These are phyloP conservation scores for Lacerta bilineata DNA, from an alignment of 2,797 vertebrate species.

Conservation along the genomic window DNA sequence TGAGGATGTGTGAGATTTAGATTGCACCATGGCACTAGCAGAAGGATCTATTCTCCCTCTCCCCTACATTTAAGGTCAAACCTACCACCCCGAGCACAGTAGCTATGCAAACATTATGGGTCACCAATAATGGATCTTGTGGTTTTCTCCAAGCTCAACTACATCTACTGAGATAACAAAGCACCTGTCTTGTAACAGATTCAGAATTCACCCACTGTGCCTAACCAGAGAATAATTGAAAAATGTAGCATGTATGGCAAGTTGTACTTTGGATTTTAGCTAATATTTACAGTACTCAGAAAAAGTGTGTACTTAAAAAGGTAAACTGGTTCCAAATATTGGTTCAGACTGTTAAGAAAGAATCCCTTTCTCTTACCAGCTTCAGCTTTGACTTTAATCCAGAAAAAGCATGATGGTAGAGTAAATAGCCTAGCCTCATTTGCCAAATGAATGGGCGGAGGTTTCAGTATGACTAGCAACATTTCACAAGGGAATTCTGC, in stretches of 20 bases:
- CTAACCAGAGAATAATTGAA: conserved; percentile 22
- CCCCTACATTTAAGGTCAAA: neutral
- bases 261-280: conserved; percentile 42
- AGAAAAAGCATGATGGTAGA: neutral
- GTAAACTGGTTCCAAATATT: conserved; percentile 63
- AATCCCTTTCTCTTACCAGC: neutral
- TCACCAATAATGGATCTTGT: neutral
- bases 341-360: conserved; percentile 53
- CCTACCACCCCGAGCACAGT: neutral
- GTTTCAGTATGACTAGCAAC: too few relatives aligned
- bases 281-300: conserved; percentile 57
- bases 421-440: too few relatives aligned
- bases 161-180: too few relatives aligned
- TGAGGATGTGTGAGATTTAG: neutral
- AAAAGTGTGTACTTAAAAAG: neutral
- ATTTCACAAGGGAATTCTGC: too few relatives aligned
- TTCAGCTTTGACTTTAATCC: neutral
- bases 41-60: neutral
- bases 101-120: neutral
- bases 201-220: conserved; percentile 52
- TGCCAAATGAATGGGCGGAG: too few relatives aligned
- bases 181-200: conserved; percentile 14
- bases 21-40: neutral
- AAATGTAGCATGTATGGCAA: too few relatives aligned
- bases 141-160: neutral